Base-by-base conservation (phyloP, 2,888 invertebrate genomes). In the Steinernema carpocapsae region DNA sequence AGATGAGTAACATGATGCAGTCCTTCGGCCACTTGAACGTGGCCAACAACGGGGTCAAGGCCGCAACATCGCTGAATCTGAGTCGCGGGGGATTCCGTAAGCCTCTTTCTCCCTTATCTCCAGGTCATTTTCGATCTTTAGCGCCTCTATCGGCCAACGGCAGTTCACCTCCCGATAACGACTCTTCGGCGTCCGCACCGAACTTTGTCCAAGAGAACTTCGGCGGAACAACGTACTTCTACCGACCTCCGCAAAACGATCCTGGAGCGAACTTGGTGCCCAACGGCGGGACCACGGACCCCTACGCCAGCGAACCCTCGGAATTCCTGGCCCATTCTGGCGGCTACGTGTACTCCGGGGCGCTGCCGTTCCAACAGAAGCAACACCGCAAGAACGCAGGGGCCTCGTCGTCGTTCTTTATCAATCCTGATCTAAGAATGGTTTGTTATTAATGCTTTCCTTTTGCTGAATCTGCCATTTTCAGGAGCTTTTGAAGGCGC, bases 401-500 rank as follows among this genome's bases (percentile, higher is more conserved):
- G 4, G 37, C 37, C 37, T 22, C 22, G 17, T n/a, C 24, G 10
- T 75, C 79, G 1, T 82, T 82, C 45, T 83, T 83, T 72, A 76
- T 83, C 19, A 75, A 75, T 14, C 79, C 79, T 1, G 83, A 83
- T 32, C 45, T 82, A 1, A 79, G 78, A 56, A 19, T 76, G 77
- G 80, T 78, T 37, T 6, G 71, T 71, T 72, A 19, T 14, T n/a
- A 14, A 3, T 7, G 17, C 29, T n/a, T 26, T 24, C 51, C 70
- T 37, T 71, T 70, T 59, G 51, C 72, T 46, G 3, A 19, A 10
- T 10, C n/a, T 14, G 51, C 26, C 19, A 4, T 29, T 76, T 76
- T 19, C 70, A 82, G 82, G 84, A 84, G 59, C 76, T 84, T 10
- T 3, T 81, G 22, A 78, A 78, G 26, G 78, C 83, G 10, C 84